Evolutionary conservation across 2,888 invertebrate species (phyloP).

Genomic region (Cerceris ruficornis): DNA sequence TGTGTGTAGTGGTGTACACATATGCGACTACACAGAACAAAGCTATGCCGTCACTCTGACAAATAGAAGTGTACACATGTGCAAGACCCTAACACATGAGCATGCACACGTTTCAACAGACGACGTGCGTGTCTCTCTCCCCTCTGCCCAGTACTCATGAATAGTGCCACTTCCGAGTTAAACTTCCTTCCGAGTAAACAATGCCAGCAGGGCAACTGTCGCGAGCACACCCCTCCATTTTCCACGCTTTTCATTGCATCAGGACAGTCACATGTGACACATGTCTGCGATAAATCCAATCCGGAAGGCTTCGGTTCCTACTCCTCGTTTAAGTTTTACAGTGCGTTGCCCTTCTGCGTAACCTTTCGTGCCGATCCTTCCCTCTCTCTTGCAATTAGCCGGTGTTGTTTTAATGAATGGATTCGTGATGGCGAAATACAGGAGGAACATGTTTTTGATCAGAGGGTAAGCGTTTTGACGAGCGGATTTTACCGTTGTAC

Average conservation of each 20-base stretch:
- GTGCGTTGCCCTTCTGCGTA: constrained; percentile 1
- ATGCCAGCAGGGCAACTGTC: constrained; percentile 56
- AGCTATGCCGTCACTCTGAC: constrained; percentile 17
- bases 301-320: constrained; percentile 44
- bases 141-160: constrained; percentile 53
- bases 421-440: too few relatives aligned
- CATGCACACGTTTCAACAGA: not conserved
- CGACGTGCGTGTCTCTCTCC: constrained; percentile 13
- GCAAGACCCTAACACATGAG: constrained; percentile 10
- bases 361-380: not conserved
- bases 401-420: not conserved
- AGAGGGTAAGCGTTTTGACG: too few relatives aligned
- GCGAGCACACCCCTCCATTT: constrained; percentile 63
- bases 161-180: constrained; percentile 76
- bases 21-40: not conserved
- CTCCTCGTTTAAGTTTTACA: constrained; percentile 32
- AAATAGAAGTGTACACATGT: not conserved
- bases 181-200: constrained; percentile 78
- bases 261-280: constrained; percentile 34
- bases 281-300: constrained; percentile 31
- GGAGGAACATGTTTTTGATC: too few relatives aligned
- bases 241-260: constrained; percentile 65
- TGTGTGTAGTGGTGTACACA: not conserved
- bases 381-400: not conserved
- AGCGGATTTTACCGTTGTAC: too few relatives aligned